phyloP scores from a whole-genome alignment of 2,888 invertebrate species.

The Caenorhabditis wallacei region DNA sequence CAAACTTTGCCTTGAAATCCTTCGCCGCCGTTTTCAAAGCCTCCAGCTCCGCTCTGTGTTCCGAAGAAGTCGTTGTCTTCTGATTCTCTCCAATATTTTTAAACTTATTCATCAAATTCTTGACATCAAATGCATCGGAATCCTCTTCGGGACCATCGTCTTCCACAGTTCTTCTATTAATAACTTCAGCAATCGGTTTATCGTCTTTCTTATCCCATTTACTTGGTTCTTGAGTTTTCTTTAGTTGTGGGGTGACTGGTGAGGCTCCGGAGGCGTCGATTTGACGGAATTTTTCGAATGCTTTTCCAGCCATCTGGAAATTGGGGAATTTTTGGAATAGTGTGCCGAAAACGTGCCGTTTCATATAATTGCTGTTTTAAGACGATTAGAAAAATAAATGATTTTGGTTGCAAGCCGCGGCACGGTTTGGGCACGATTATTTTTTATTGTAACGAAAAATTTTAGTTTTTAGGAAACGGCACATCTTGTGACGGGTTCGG shows the following conservation, averaged over 20 bases:
- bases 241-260: conserved; percentile 66
- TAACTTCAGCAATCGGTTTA: conserved; percentile 77
- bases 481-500: too few relatives aligned
- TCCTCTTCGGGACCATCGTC: conserved; percentile 73
- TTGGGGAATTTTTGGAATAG: background rate
- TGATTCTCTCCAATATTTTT: conserved; percentile 79
- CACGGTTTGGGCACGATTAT: too few relatives aligned
- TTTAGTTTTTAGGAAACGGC: too few relatives aligned
- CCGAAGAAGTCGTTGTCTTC: conserved; percentile 49
- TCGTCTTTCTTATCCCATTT: conserved; percentile 82
- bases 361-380: too few relatives aligned
- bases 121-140: conserved; percentile 81
- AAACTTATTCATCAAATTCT: conserved; percentile 83
- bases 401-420: too few relatives aligned
- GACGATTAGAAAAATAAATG: too few relatives aligned
- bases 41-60: conserved; percentile 72
- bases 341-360: too few relatives aligned
- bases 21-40: conserved; percentile 75
- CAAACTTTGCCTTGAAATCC: conserved; percentile 83
- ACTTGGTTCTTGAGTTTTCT: conserved; percentile 71
- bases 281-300: conserved; percentile 92
- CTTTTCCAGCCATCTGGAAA: conserved; percentile 87
- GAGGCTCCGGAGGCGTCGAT: conserved; percentile 88
- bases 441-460: too few relatives aligned
- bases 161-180: conserved; percentile 77